phyloP scores from a whole-genome alignment of 2,113 vertebrate species.

The Lethenteron reissneri region DNA sequence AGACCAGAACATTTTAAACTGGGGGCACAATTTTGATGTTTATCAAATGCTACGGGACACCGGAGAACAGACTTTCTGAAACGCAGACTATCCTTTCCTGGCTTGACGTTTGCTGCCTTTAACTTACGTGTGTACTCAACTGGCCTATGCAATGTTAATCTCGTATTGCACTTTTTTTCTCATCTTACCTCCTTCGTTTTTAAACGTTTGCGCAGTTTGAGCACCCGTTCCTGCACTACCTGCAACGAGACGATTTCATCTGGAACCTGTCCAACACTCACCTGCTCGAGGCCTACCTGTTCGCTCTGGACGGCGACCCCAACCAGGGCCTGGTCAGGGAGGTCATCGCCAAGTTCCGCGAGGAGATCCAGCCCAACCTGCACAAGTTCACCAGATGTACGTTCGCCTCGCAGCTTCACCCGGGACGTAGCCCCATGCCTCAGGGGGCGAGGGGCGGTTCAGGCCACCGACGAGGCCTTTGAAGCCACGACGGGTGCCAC shows the following conservation, averaged over 20 bases:
- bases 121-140: too few relatives aligned
- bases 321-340: conserved; percentile 26
- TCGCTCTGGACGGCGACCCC: conserved; percentile 26
- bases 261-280: conserved; percentile 52
- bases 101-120: too few relatives aligned
- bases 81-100: too few relatives aligned
- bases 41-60: too few relatives aligned
- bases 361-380: conserved; percentile 27
- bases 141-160: too few relatives aligned
- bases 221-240: conserved; percentile 28
- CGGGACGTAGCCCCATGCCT: neutral
- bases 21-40: too few relatives aligned
- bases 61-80: too few relatives aligned
- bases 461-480: neutral
- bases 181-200: too few relatives aligned
- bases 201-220: conserved; percentile 22
- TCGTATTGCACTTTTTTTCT: too few relatives aligned
- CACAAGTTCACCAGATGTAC: conserved; percentile 47
- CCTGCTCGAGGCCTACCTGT: conserved; percentile 34
- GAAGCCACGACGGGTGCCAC: too few relatives aligned
- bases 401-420: conserved; percentile 15
- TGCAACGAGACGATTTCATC: conserved; percentile 40
- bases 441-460: neutral
- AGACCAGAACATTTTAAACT: too few relatives aligned
- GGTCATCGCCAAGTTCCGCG: conserved; percentile 37